Evolutionary conservation across 2,888 invertebrate genomes (phyloP), one percentile per base, ranked within the genome.

Genomic region (Conchocele bisecta): DNA sequence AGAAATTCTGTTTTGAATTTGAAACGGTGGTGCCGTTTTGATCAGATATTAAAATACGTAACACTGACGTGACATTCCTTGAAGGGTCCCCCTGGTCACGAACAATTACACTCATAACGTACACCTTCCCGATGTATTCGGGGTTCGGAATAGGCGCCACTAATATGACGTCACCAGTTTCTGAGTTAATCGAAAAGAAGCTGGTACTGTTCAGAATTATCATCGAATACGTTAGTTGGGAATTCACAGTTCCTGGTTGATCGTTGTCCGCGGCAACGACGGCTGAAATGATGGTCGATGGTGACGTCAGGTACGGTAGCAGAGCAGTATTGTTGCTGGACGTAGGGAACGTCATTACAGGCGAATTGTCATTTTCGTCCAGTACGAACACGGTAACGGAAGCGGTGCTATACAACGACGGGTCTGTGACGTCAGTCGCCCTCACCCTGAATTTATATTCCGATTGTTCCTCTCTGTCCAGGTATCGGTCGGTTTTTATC

Each of bases 301-400:
- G 73, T 13, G 77, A 58, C 0, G 81, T 79, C 33, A 82, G 71
- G 1, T 75, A 81, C 6, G 75, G 61, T 3, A 88, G 63, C 9
- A 58, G 58, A 3, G 85, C 74, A 0, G 86, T 84, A 59, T 85
- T 71, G 70, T 88, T 88, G 7, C 70, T 66, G 9, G 75, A 64
- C 26, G 72, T 79, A 6, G 86, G 86, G 20, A 82, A 82, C 11
- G 75, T 50, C 39, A 90, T 86, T 9, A 79, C 66, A 0, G 89
- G 89, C 3, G 65, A 51, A 57, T 89, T 85, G 63, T 89, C 89
- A 51, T 90, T 89, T 28, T 81, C 79, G 60, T 89, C 89, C 4
- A 78, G 73, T 11, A 90, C 82, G 20, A 75, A 76, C 9, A 90
- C 76, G 4, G 75, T 81, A 1, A 88, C 85, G 2, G 68, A 75